These are phyloP conservation scores for Acropternis orthonyx DNA, from an alignment of 2,797 vertebrate species.

Conservation along the genomic window DNA sequence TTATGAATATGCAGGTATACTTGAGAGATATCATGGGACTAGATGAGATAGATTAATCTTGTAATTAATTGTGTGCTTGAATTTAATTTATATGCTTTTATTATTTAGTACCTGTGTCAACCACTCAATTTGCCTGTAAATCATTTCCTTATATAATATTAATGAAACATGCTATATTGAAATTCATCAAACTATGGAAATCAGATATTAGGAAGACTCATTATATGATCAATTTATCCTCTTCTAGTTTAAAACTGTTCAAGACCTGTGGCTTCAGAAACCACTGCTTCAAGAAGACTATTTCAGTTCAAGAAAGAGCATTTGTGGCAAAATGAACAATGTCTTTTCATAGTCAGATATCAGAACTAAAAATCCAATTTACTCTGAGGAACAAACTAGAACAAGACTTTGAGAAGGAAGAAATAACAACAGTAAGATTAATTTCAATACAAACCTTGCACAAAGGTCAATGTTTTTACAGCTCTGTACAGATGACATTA, in stretches of 20 bases:
- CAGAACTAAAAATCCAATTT: neutral
- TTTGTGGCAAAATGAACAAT: neutral
- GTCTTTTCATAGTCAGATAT: neutral
- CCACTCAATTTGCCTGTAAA: slow-evolving; percentile 51
- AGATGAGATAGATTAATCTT: slow-evolving; percentile 18
- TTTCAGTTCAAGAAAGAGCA: neutral
- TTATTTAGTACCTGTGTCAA: slow-evolving; percentile 67
- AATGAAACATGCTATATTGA: slow-evolving; percentile 35
- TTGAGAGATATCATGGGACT: neutral
- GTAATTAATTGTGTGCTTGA: slow-evolving; percentile 37
- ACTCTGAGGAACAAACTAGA: neutral
- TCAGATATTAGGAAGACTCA: slow-evolving; percentile 33
- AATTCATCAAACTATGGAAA: slow-evolving; percentile 54
- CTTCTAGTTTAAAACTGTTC: neutral
- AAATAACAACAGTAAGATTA: neutral
- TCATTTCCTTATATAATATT: slow-evolving; percentile 47
- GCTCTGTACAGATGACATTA: neutral
- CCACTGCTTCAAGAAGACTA: neutral
- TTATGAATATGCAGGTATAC: neutral
- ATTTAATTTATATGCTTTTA: slow-evolving; percentile 50
- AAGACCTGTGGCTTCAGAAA: neutral
- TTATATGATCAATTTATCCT: neutral
- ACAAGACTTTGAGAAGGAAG: neutral
- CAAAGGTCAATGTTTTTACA: neutral
- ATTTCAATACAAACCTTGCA: neutral